Evolutionary conservation across 2,113 vertebrate genomes (phyloP), one percentile per base, ranked within the genome.

Genomic region (Xerus inauris): DNA sequence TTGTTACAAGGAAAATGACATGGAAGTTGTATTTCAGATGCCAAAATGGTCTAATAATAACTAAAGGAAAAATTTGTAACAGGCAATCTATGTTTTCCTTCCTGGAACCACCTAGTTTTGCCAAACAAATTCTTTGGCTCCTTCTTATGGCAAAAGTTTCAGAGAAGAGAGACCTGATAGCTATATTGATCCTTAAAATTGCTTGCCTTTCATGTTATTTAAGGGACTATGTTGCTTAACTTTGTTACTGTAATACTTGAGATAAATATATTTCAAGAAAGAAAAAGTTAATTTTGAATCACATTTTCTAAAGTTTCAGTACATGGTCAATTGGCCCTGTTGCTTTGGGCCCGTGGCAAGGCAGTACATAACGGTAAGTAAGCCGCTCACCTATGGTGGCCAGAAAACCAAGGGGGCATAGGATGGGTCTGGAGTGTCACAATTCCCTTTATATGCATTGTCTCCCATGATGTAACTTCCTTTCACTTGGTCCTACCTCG

Each of bases 201-300:
- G 24, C 49, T 87, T 76, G 16, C 65, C 11, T 85, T 93, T 96
- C 83, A 24, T 71, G 17, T 81, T 95, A 51, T 84, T 82, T 88
- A 93, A 91, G 79, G 73, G 51, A 71, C 9, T 16, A 3, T 38
- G 8, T 49, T 72, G 6, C 11, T 67, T 10, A 79, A 3, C 22
- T 57, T 65, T 85, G 45, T 54, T 77, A 54, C 28, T 47, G 7
- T 62, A 35, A 51, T 47, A 67, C 40, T 35, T 62, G 17, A n/a
- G 32, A 38, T 32, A 80, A 30, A 47, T 57, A n/a, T 8, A 49
- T 47, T 49, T 49, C 40, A 24, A 80, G 38, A 59, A 40, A 47
- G 49, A 26, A 59, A 59, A 30, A 32, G 30, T 72, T 62, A 12
- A 77, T 51, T 47, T 17, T 62, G 65, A 28, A 24, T 72, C 40